Conservation (phyloP, 2,113 vertebrate species). For the Zosterops borbonicus region DNA sequence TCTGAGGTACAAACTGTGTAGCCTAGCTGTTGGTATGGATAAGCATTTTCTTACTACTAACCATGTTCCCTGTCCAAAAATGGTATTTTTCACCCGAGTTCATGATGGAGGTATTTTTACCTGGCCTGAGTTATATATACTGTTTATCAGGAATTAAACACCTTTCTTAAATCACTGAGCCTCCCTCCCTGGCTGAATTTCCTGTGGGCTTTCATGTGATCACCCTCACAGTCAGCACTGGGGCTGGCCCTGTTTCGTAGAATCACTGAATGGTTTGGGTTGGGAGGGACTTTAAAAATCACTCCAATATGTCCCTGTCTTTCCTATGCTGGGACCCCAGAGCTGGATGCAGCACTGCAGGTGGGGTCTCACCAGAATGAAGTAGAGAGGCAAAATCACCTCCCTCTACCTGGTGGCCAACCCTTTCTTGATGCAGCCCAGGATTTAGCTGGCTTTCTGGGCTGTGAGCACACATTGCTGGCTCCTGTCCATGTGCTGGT, state of each 20-base stretch:
- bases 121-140: neutral
- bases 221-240: neutral
- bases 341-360: neutral
- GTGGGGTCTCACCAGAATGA: accelerated
- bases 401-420: accelerated
- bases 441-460: accelerated
- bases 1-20: neutral
- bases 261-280: neutral
- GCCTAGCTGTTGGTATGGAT: neutral
- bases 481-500: neutral
- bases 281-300: neutral
- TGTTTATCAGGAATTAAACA: neutral
- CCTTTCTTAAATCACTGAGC: neutral
- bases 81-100: neutral
- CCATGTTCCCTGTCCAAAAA: neutral
- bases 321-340: neutral
- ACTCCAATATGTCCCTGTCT: neutral
- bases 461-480: neutral
- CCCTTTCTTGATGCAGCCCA: neutral
- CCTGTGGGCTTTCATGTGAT: neutral
- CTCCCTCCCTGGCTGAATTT: neutral
- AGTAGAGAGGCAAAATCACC: neutral
- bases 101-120: neutral
- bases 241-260: neutral
- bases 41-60: neutral